Base-by-base conservation (phyloP, 2,113 vertebrate species). In the Dolichallabes microphthalmus region DNA sequence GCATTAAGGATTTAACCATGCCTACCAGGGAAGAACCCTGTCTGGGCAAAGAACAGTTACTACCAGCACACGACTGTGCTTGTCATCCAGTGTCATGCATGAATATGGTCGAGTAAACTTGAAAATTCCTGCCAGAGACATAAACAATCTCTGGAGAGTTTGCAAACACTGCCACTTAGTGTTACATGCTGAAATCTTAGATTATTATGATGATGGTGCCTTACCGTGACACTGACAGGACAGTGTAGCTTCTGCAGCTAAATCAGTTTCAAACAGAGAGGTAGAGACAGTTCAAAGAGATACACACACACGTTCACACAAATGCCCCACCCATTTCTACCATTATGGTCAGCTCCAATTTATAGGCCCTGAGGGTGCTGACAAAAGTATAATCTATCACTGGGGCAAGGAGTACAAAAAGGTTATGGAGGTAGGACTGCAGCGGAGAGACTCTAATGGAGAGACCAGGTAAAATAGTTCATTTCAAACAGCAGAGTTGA, bases 331-430 rank as follows among this genome's bases (percentile, higher is more conserved):
- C 39, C 77, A 45, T 80, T 79, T 89, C 83, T 76, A 82, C 87
- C 88, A 88, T 91, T 91, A 90, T 91, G 87, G 90, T 92, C 90
- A 92, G 88, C 89, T 92, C 89, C 86, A 90, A 88, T 90, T 88
- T 75, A 83, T 86, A 63, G 84, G 86, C 88, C 89, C 88, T 80
- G 68, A 58, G 84, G 88, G 90, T 92, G 91, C 89, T 91, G 91
- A 92, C 90, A 91, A 86, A 86, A 88, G 87, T 85, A 73, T 61
- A 85, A 88, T 68, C 86, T 88, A 91, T 88, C 87, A 82, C 85
- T 79, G 84, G 84, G 87, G 85, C 87, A 86, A 80, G 88, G 80
- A 52, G 85, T 55, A 55, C 78, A 82, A 80, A 86, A 80, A 63
- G 9, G 64, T 73, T 86, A 52, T 32, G 25, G 68, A 53, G 27